These are phyloP conservation scores for Hydriomena furcata DNA, from an alignment of 2,888 invertebrate genomes.

Conservation along the genomic window DNA sequence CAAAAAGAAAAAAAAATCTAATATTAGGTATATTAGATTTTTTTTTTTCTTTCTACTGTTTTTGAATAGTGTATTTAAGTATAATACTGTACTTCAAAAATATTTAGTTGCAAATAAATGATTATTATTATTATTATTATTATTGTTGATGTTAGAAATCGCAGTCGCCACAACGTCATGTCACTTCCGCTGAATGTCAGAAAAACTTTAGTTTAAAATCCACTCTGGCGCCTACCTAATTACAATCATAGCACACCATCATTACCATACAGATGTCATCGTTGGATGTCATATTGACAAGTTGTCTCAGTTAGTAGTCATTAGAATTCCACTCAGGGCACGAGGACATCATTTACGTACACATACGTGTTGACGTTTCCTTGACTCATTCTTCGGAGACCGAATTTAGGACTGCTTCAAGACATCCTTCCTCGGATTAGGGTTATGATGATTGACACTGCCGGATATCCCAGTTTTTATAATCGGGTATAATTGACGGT, in stretches of 20 bases:
- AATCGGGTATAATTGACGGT: too few relatives aligned
- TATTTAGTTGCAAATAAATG: too few relatives aligned
- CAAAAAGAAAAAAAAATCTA: too few relatives aligned
- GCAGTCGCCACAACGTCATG: too few relatives aligned
- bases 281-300: conserved; percentile 23
- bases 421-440: conserved; percentile 23
- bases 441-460: conserved; percentile 20
- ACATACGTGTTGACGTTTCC: conserved; percentile 34
- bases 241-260: conserved; percentile 30
- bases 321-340: conserved; percentile 31
- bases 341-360: conserved; percentile 36
- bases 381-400: conserved; percentile 21
- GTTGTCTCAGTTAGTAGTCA: conserved; percentile 30
- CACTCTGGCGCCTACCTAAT: conserved; percentile 29
- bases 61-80: too few relatives aligned
- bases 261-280: conserved; percentile 38
- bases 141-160: too few relatives aligned
- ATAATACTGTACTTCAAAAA: too few relatives aligned
- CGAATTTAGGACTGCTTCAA: conserved; percentile 16
- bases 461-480: conserved; percentile 11
- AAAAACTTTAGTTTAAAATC: not conserved
- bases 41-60: too few relatives aligned
- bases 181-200: too few relatives aligned
- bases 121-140: too few relatives aligned
- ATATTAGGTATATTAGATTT: too few relatives aligned